A percentile compares a stretch with the other conserved stretches of the same genome.
Evolutionary conservation across 2,797 vertebrate genomes (phyloP).

Genomic region (Sebastes flavidus): DNA sequence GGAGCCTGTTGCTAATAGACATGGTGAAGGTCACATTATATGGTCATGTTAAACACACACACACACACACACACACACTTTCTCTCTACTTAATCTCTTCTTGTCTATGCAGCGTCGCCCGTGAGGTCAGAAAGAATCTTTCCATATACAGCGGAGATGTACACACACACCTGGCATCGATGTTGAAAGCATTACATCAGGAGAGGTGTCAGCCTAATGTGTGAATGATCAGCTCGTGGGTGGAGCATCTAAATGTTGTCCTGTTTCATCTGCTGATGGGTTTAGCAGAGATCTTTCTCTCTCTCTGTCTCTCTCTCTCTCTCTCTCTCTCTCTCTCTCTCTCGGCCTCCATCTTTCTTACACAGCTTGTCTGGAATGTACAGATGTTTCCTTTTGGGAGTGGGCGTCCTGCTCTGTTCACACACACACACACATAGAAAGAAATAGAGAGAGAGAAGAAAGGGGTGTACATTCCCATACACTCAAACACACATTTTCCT

Average conservation of each 20-base stretch:
- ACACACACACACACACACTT: conserved; percentile 5
- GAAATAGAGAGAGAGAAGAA: conserved; percentile 29
- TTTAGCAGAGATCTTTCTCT: conserved; percentile 60
- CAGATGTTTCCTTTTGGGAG: conserved; percentile 95
- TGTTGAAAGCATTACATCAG: conserved; percentile 65
- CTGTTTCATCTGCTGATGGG: conserved; percentile 59
- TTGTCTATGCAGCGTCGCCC: background rate
- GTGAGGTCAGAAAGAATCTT: background rate
- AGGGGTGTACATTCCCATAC: conserved; percentile 30
- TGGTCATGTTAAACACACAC: conserved; percentile 65
- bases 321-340: conserved; percentile 12
- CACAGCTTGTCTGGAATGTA: conserved; percentile 94
- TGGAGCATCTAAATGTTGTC: conserved; percentile 29
- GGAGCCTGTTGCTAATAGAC: conserved; percentile 77
- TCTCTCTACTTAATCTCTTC: conserved; percentile 20
- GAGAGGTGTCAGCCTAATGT: conserved; percentile 33
- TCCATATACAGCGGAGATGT: background rate
- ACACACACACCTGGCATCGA: conserved; percentile 51
- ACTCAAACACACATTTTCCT: conserved; percentile 20
- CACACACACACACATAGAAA: conserved; percentile 30
- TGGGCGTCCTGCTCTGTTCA: conserved; percentile 70
- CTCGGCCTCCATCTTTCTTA: conserved; percentile 84
- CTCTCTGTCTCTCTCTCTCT: background rate
- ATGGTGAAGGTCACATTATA: conserved; percentile 74
- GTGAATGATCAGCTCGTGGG: conserved; percentile 41